Evolutionary conservation across 2,113 vertebrate genomes (phyloP).

Genomic region (Calyptommatus sinebrachiatus): DNA sequence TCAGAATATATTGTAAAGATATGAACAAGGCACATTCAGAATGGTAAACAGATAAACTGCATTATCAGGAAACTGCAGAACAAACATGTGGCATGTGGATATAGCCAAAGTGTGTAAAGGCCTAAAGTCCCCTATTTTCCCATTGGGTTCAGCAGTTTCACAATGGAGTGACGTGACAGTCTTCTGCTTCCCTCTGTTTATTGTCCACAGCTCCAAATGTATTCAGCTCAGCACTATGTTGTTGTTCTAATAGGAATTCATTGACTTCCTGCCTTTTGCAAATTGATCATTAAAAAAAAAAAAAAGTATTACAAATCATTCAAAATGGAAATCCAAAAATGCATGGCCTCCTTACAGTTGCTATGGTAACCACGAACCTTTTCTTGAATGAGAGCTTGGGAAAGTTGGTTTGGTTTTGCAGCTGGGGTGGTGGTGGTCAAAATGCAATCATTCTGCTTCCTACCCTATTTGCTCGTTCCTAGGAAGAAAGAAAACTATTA

Average conservation of each 20-base stretch:
- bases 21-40: no score
- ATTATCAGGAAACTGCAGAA: no score
- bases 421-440: constrained; percentile 10
- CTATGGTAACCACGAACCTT: constrained; percentile 67
- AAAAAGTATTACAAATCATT: constrained; percentile 66
- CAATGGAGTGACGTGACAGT: not conserved
- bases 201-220: constrained; percentile 47
- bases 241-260: constrained; percentile 1
- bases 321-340: constrained; percentile 67
- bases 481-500: not conserved
- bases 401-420: not conserved
- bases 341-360: constrained; percentile 61
- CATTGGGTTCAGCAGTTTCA: not conserved
- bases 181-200: constrained; percentile 28
- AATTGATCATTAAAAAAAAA: constrained; percentile 55
- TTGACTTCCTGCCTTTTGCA: constrained; percentile 60
- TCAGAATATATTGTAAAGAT: no score
- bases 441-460: constrained; percentile 45
- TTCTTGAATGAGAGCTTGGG: constrained; percentile 70
- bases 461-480: not conserved
- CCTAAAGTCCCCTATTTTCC: not conserved
- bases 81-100: no score
- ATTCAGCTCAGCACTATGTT: constrained; percentile 42
- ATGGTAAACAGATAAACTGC: no score
- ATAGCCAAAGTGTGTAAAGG: no score